Conservation (phyloP, 1,140 invertebrate species). For the Psix sp. region DNA sequence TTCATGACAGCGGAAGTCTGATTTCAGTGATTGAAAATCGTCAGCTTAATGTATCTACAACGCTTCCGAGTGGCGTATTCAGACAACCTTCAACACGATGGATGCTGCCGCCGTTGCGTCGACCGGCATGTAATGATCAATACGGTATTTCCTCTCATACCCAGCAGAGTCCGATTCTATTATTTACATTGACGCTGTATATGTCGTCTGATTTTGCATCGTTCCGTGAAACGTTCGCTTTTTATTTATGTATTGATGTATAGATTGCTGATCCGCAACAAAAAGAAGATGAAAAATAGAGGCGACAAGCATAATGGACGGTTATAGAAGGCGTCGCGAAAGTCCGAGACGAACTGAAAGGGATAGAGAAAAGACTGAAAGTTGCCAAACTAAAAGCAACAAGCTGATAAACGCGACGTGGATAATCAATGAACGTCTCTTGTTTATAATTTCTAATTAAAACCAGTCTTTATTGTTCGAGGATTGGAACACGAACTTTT, state of each 20-base stretch:
- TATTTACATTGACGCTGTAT: constrained; percentile 46
- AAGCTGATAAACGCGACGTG: background rate
- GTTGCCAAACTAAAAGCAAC: background rate
- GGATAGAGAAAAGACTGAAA: background rate
- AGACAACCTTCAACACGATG: constrained; percentile 49
- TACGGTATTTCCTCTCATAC: constrained; percentile 53
- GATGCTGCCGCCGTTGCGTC: constrained; percentile 43
- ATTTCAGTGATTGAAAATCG: constrained; percentile 59
- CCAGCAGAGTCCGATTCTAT: constrained; percentile 39
- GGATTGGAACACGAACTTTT: no score
- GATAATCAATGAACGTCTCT: no score
- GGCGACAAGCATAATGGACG: constrained; percentile 3
- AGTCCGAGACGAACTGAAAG: constrained; percentile 1
- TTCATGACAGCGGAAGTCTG: constrained; percentile 48
- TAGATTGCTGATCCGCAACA: constrained; percentile 23
- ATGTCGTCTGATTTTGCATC: constrained; percentile 39
- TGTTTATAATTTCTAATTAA: no score
- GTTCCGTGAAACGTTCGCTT: constrained; percentile 20
- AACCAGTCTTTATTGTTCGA: no score
- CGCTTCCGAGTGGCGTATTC: constrained; percentile 55
- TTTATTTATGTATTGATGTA: constrained; percentile 41
- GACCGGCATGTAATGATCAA: constrained; percentile 56
- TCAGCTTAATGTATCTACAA: constrained; percentile 51
- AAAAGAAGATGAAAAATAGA: constrained; percentile 10
- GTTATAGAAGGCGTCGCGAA: constrained; percentile 15